Evolutionary conservation across 2,113 vertebrate species (phyloP).

Genomic region (Myodes glareolus): DNA sequence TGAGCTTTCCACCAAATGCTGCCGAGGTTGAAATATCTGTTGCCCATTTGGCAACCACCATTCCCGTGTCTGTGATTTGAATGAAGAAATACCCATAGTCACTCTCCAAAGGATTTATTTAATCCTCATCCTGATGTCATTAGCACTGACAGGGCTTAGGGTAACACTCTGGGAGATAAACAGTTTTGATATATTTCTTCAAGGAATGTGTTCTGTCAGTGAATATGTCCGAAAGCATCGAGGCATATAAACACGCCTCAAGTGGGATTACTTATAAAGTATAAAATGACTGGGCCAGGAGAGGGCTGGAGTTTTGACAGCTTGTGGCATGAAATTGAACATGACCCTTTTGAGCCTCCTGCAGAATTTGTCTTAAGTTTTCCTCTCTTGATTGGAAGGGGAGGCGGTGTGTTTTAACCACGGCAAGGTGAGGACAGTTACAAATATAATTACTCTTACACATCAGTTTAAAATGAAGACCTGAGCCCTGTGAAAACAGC

Average conservation of each 20-base stretch:
- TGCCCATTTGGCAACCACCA: conserved; percentile 51
- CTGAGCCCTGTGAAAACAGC: not conserved
- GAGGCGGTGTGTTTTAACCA: conserved; percentile 60
- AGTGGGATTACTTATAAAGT: conserved; percentile 81
- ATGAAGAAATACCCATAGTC: conserved; percentile 77
- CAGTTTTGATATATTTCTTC: conserved; percentile 85
- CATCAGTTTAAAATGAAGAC: conserved; percentile 62
- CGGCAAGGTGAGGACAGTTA: conserved; percentile 60
- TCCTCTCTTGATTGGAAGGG: conserved; percentile 74
- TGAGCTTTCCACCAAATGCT: not conserved
- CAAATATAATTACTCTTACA: conserved; percentile 72
- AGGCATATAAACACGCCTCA: conserved; percentile 80
- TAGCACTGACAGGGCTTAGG: conserved; percentile 85
- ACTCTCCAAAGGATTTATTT: conserved; percentile 80
- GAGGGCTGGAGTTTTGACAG: conserved; percentile 78
- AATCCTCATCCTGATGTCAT: conserved; percentile 83
- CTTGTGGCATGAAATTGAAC: conserved; percentile 81
- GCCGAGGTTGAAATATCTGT: not conserved
- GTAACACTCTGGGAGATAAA: conserved; percentile 82
- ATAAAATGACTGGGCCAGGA: conserved; percentile 79
- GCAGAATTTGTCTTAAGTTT: conserved; percentile 71
- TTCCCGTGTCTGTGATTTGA: conserved; percentile 75
- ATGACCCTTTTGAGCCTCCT: conserved; percentile 70
- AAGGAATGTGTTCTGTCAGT: conserved; percentile 85
- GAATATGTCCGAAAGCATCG: conserved; percentile 80